Conservation (phyloP, 2,888 invertebrate species). For the Calameuta filiformis region DNA sequence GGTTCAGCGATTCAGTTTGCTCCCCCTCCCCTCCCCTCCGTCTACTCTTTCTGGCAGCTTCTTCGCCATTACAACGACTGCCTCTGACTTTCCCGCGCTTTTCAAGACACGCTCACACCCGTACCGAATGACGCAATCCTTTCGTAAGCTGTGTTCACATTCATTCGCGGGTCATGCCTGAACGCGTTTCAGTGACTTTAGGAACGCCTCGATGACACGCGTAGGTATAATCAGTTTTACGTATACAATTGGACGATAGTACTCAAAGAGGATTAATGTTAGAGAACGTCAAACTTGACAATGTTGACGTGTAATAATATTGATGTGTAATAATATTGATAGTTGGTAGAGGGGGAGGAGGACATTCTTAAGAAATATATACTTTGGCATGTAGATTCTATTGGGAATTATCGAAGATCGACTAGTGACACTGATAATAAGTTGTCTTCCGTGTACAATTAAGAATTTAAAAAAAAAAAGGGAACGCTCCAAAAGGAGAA, state of each 20-base stretch:
- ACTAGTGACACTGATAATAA: not conserved
- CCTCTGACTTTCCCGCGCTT: conserved; percentile 28
- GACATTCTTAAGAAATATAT: not conserved
- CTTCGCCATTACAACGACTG: conserved; percentile 29
- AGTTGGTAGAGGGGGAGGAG: not conserved
- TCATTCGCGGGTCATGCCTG: not conserved
- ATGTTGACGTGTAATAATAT: not conserved
- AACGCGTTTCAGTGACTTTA: not conserved
- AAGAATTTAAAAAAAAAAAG: not conserved
- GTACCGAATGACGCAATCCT: conserved; percentile 1
- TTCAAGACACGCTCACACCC: conserved; percentile 28
- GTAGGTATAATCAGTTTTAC: not conserved
- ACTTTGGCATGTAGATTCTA: not conserved
- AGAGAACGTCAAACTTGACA: not conserved
- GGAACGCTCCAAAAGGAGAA: not conserved
- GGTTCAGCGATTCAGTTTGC: conserved; percentile 44
- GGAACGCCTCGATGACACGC: not conserved
- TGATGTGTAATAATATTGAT: not conserved
- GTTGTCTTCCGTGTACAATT: not conserved
- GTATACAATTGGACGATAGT: not conserved
- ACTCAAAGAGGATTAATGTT: not conserved
- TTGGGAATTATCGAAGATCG: not conserved
- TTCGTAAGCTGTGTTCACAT: not conserved
- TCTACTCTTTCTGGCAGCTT: conserved; percentile 28
- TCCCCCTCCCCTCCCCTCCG: conserved; percentile 36